Percentiles rank a stretch among this genome's conserved stretches.
These are phyloP conservation scores for Drosophila tristis DNA, from an alignment of 1,140 invertebrate genomes.

Conservation along the genomic window DNA sequence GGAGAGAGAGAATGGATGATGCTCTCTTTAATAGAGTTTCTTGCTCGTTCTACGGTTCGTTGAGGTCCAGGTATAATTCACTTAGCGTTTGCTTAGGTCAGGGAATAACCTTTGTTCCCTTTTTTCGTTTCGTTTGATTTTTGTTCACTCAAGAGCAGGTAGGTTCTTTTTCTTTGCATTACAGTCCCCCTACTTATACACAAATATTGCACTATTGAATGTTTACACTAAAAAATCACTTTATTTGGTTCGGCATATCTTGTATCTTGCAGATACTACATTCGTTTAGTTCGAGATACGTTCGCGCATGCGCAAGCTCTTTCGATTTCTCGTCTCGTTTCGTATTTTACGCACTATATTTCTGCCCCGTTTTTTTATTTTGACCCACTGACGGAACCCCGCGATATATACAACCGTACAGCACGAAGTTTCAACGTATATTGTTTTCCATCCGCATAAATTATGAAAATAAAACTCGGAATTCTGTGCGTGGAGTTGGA, in stretches of 20 bases:
- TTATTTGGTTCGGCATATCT: no score
- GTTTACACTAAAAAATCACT: slow-evolving; percentile 38
- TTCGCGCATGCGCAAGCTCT: not conserved
- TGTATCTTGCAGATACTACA: no score
- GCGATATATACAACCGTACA: slow-evolving; percentile 67
- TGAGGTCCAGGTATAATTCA: slow-evolving; percentile 38
- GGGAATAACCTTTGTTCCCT: slow-evolving; percentile 9
- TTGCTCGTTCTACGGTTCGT: no score
- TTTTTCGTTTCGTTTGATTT: not conserved
- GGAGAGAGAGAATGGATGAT: not conserved
- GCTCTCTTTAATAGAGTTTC: slow-evolving; percentile 10
- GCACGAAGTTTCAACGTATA: slow-evolving; percentile 59
- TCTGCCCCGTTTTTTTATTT: slow-evolving; percentile 24
- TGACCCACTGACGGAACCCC: slow-evolving; percentile 38
- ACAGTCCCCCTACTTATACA: slow-evolving; percentile 29
- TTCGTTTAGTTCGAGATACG: slow-evolving; percentile 25
- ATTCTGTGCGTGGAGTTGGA: slow-evolving; percentile 32
- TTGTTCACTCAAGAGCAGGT: slow-evolving; percentile 44
- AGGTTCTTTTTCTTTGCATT: slow-evolving; percentile 23
- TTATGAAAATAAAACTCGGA: not conserved
- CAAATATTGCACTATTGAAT: slow-evolving; percentile 56
- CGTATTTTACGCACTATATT: slow-evolving; percentile 28
- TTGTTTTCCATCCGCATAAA: not conserved
- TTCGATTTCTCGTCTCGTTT: slow-evolving; percentile 21
- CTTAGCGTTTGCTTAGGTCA: slow-evolving; percentile 66